Base-by-base conservation (phyloP, 2,888 invertebrate species). In the Schizotus pectinicornis region DNA sequence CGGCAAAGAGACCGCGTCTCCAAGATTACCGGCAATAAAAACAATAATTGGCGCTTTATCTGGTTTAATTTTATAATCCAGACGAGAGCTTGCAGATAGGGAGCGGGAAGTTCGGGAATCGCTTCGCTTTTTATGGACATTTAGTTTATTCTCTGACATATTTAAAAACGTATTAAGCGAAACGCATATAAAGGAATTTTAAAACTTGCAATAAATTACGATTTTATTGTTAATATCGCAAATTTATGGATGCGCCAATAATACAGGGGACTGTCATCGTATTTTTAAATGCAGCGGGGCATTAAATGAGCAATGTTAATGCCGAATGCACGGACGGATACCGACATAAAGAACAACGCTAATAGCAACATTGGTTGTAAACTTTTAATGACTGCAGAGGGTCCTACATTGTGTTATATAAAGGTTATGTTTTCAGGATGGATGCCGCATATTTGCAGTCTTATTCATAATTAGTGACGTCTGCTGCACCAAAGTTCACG, bases 261-360 rank as follows among this genome's bases (percentile, higher is more conserved):
- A 72, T 74, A 72, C 69, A 63, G 68, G 69, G 68, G 68, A 72
- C 72, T 73, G 74, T 74, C 72, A 68, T 73, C 71, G 67, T 72
- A 73, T 70, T 73, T 73, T 72, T 71, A 64, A 70, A 71, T 70
- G 69, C 67, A 67, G 65, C 64, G 51, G 63, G 71, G 68, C 71
- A 73, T 73, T 72, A 75, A 76, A 72, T 73, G 73, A 72, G 72
- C 73, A 72, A 74, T 74, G 72, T 73, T 74, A 72, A 73, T 72
- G 67, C 67, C 69, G 66, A 73, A 69, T 72, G 69, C 66, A 62
- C 65, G 67, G 68, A 68, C 70, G 67, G 67, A 70, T 68, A 63
- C 67, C 67, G 64, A 69, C 68, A 72, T 72, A 70, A 72, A 73
- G 70, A 70, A 70, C 67, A 72, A 68, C 69, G 70, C 72, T 71